Evolutionary conservation across 1,140 invertebrate genomes (phyloP).

Genomic region (Ridgeia piscesae): DNA sequence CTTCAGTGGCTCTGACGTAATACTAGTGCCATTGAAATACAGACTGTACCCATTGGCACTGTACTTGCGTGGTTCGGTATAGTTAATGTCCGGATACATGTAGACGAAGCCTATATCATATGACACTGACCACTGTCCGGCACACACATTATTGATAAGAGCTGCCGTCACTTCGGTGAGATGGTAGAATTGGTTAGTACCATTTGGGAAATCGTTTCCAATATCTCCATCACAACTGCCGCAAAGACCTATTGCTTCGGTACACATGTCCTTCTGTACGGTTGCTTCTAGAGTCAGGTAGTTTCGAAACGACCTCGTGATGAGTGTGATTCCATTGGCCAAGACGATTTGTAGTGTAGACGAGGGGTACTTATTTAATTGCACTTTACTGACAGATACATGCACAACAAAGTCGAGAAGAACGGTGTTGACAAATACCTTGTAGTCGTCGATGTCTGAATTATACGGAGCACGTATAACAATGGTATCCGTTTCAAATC

Average conservation of each 20-base stretch:
- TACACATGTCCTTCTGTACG: neutral
- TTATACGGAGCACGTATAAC: neutral
- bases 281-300: neutral
- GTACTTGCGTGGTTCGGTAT: constrained; percentile 8
- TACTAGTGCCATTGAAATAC: constrained; percentile 23
- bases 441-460: neutral
- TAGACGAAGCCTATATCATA: constrained; percentile 31
- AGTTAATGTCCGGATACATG: neutral
- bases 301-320: neutral
- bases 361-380: neutral
- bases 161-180: constrained; percentile 24
- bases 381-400: neutral
- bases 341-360: neutral
- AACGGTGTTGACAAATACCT: neutral
- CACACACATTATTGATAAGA: constrained; percentile 31
- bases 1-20: constrained; percentile 21
- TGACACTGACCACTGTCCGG: constrained; percentile 27
- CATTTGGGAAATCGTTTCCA: constrained; percentile 35
- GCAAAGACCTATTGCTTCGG: constrained; percentile 28
- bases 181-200: neutral
- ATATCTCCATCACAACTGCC: constrained; percentile 36
- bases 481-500: neutral
- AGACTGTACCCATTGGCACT: neutral
- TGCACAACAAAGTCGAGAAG: neutral
- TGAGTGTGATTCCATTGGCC: neutral